Evolutionary conservation across 1,140 invertebrate genomes (phyloP).

Genomic region (Drosophila sechellia): DNA sequence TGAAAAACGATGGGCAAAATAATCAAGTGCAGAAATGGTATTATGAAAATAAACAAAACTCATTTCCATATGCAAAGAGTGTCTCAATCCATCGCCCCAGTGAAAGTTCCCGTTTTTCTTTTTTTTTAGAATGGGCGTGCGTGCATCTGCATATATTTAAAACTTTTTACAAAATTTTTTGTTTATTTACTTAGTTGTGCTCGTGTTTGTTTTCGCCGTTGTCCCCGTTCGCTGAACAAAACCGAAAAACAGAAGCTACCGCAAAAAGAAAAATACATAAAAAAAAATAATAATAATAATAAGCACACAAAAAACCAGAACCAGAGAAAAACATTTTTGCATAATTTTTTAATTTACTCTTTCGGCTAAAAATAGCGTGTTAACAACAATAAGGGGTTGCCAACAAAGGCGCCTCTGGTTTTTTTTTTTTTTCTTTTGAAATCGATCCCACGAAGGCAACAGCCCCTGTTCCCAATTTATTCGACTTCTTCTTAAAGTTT

Average conservation of each 20-base stretch:
- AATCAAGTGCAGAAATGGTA: conserved; percentile 25
- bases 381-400: neutral
- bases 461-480: conserved; percentile 3
- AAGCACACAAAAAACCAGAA: conserved; percentile 10
- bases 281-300: too few species aligned
- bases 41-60: conserved; percentile 56
- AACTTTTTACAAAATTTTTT: conserved; percentile 56
- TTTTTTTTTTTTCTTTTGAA: conserved; percentile 24
- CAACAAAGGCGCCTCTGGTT: conserved; percentile 3
- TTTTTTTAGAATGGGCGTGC: conserved; percentile 26
- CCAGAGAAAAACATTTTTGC: conserved; percentile 53
- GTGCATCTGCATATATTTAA: conserved; percentile 74
- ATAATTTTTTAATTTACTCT: conserved; percentile 72
- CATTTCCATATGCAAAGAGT: conserved; percentile 74
- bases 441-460: conserved; percentile 35
- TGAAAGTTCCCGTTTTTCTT: neutral
- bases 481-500: conserved; percentile 1
- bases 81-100: conserved; percentile 4
- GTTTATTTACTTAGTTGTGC: conserved; percentile 64
- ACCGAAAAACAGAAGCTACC: conserved; percentile 16
- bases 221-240: conserved; percentile 23
- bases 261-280: neutral
- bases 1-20: conserved; percentile 6
- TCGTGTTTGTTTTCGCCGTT: conserved; percentile 54
- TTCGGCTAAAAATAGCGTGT: conserved; percentile 45